Base-by-base conservation (phyloP, 2,888 invertebrate genomes). In the Melanophora roralis region DNA sequence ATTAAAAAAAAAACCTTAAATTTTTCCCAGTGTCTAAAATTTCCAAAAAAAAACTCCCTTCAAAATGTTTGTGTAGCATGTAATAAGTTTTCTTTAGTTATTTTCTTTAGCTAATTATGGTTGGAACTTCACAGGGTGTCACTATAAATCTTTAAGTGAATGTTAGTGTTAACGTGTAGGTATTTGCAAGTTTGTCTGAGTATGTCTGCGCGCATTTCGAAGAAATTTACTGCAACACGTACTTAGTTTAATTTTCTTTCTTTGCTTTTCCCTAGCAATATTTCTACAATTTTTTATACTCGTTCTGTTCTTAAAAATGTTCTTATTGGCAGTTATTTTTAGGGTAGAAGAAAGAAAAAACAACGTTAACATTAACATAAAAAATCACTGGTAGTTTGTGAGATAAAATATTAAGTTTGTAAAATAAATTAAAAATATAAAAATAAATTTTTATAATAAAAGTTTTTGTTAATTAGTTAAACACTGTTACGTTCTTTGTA, bases 221-320 rank as follows among this genome's bases (percentile, higher is more conserved):
- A 32, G n/a, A 64, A 60, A 71, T 71, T 69, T 64, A 71, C 55
- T 75, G 60, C 67, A 68, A 68, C 75, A 75, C 75, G 75, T 75
- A 68, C 60, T 68, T 51, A 38, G 51, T 75, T 67, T 45, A 75
- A 59, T 68, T 60, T 65, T 67, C 34, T 34, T 59, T 60, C 60
- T 23, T 14, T 34, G 36, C 38, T 14, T 5, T 36, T 36, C 14
- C n/a, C n/a, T 60, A 23, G n/a, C 49, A 51, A 23, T 32, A 1
- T 14, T 27, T 8, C 11, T 43, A 38, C 23, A 12, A 45, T 64
- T 23, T 49, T 49, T 57, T 64, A 38, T 38, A 45, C 34, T 65
- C 19, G 3, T 1, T 40, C 11, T 53, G 14, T 16, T 27, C 8
- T 8, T 40, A 49, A n/a, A n/a, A n/a, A n/a, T n/a, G 40, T 64